A percentile compares a stretch with the other conserved stretches of the same genome.
phyloP scores from a whole-genome alignment of 2,113 vertebrate genomes.

The Entomyzon cyanotis region DNA sequence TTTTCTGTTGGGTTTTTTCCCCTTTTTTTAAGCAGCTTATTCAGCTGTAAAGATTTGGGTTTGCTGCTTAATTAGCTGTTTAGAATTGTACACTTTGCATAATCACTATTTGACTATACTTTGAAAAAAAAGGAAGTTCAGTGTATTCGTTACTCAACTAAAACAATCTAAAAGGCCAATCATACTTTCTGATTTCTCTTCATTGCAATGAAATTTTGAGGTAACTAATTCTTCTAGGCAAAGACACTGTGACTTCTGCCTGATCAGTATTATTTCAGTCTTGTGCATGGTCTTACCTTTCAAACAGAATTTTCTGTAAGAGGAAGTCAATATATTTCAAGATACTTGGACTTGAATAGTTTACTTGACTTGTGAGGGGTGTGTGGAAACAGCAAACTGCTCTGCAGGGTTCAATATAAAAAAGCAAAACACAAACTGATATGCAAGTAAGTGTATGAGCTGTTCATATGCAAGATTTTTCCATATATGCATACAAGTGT shows the following conservation, averaged over 20 bases:
- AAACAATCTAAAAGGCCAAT: slow-evolving; percentile 7
- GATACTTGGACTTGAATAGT: background rate
- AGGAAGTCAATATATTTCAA: background rate
- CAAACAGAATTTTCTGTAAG: background rate
- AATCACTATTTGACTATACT: slow-evolving; percentile 36
- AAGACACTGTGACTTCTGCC: background rate
- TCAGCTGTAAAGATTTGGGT: slow-evolving; percentile 12
- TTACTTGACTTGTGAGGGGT: background rate
- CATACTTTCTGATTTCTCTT: slow-evolving; percentile 7
- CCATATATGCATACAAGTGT: background rate
- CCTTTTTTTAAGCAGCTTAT: background rate
- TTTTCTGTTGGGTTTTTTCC: background rate
- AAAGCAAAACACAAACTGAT: background rate
- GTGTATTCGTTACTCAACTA: background rate
- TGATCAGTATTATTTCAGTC: background rate
- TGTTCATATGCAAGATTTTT: background rate
- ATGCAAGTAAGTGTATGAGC: background rate
- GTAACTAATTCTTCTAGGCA: slow-evolving; percentile 6
- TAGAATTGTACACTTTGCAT: slow-evolving; percentile 49
- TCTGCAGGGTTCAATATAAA: background rate
- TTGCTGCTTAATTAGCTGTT: slow-evolving; percentile 51
- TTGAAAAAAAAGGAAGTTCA: slow-evolving; percentile 31
- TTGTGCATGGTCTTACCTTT: background rate
- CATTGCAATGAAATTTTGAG: background rate
- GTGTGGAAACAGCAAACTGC: background rate